Evolutionary conservation across 2,888 invertebrate species (phyloP).

Genomic region (Hymenopus coronatus): DNA sequence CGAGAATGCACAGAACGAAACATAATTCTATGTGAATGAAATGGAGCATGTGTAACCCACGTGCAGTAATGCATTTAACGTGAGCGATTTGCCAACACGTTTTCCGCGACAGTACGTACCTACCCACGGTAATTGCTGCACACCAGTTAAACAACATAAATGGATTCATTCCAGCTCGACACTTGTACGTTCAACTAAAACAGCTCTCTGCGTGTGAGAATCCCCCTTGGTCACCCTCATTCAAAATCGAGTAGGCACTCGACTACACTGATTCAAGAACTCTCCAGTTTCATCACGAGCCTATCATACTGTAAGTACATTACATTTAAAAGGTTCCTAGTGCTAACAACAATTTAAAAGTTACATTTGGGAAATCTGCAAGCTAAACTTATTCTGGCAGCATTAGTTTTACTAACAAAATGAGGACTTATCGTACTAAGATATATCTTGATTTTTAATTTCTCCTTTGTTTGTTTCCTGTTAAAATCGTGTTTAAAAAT

Average conservation of each 20-base stretch:
- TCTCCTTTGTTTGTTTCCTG: no score
- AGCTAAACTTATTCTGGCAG: no score
- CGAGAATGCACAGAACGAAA: background rate
- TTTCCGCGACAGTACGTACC: background rate
- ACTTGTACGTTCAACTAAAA: background rate
- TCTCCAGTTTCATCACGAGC: background rate
- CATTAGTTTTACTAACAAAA: no score
- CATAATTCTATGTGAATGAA: background rate
- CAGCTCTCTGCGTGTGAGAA: background rate
- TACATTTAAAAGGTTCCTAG: no score
- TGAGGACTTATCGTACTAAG: no score
- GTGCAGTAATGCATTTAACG: conserved; percentile 8
- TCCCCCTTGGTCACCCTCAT: background rate
- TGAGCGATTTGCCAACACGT: conserved; percentile 5
- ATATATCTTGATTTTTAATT: no score
- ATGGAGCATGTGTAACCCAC: background rate
- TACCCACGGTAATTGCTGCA: background rate
- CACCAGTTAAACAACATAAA: conserved; percentile 7
- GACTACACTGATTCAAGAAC: background rate
- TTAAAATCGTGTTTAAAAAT: no score
- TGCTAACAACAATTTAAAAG: no score
- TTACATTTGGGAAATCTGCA: no score
- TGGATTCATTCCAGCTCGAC: background rate
- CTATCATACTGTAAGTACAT: no score
- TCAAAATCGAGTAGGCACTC: background rate